Base-by-base conservation (phyloP, 2,888 invertebrate genomes). In the Synergus itoensis region DNA sequence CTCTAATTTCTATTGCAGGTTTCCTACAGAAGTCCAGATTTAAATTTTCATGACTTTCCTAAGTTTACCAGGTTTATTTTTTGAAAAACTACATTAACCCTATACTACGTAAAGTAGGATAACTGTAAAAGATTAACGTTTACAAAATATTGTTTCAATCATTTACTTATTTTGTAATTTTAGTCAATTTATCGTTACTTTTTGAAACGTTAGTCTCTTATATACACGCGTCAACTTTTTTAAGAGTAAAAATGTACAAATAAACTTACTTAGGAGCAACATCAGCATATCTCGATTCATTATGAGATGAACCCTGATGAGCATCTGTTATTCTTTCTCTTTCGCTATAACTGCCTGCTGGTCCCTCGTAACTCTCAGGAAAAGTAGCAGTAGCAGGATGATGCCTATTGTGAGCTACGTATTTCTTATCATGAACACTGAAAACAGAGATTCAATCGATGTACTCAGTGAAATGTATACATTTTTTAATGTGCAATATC, bases 191-290 rank as follows among this genome's bases (percentile, higher is more conserved):
- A 11, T 21, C 0, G 18, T 18, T 8, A 45, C 12, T 45, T 21
- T 67, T 45, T 12, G 45, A 45, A 45, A 67, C 67, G 67, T 67
- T 45, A 45, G 45, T 67, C 67, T 67, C 16, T 67, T 11, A 21
- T 11, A 67, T 7, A 45, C 7, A 21, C 14, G 2, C 28, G 11
- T 11, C 9, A 63, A 63, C 2, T 1, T 18, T 12, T 63, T 11
- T 36, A 69, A 28, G 14, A 16, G 18, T 48, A 12, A n/a, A 48
- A 21, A 48, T 36, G 1, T 48, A 40, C 9, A 73, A 36, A 62
- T 48, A 53, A n/a, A 53, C 96, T 96, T 94, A 97, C 97, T 97
- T 97, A 92, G 96, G 96, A 91, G 97, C 97, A 95, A 96, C 96
- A 93, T 97, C 97, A 92, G 96, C 95, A 93, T 96, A 97, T 93